phyloP scores from a whole-genome alignment of 2,113 vertebrate species.

The Loxodonta africana region DNA sequence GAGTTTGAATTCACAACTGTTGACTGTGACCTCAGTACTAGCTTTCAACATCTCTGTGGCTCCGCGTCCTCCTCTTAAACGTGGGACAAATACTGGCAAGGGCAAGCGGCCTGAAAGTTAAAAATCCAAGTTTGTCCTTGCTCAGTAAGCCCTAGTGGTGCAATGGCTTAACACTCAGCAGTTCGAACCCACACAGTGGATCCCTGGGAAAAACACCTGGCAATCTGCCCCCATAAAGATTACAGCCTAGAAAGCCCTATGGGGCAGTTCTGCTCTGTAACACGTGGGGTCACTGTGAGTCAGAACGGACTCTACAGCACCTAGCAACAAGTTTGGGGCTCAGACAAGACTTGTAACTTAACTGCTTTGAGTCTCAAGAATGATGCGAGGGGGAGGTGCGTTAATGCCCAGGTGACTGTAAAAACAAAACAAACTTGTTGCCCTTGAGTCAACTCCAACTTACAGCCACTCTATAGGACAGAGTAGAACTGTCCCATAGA shows the following conservation, averaged over 20 bases:
- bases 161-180: background rate
- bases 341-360: background rate
- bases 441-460: too few relatives aligned
- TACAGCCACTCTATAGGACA: too few relatives aligned
- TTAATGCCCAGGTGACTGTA: too few relatives aligned
- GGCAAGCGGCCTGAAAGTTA: accelerated
- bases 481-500: too few relatives aligned
- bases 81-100: background rate
- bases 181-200: background rate
- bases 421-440: too few relatives aligned
- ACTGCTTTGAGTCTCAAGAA: background rate
- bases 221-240: background rate
- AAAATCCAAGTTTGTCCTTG: background rate
- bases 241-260: background rate
- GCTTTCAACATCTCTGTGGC: background rate
- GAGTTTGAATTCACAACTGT: background rate
- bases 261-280: background rate
- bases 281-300: background rate
- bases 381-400: too few relatives aligned
- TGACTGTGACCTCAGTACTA: background rate
- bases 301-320: background rate
- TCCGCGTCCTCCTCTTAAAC: background rate
- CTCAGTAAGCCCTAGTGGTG: too few relatives aligned
- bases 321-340: background rate
- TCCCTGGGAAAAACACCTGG: background rate